phyloP scores from a whole-genome alignment of 1,140 invertebrate species.

The Oryzaephilus surinamensis region DNA sequence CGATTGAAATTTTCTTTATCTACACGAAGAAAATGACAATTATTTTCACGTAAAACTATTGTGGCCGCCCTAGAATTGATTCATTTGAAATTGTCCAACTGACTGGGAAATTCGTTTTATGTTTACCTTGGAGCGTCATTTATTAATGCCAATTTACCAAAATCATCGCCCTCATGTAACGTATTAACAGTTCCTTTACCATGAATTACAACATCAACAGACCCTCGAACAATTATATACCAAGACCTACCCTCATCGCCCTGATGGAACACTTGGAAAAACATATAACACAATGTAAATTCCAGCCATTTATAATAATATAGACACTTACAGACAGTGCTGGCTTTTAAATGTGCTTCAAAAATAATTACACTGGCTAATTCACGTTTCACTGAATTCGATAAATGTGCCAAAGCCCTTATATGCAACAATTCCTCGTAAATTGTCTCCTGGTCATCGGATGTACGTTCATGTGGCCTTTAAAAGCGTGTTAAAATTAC shows the following conservation, averaged over 20 bases:
- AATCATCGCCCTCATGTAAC: constrained; percentile 78
- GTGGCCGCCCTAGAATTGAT: constrained; percentile 60
- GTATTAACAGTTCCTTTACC: constrained; percentile 78
- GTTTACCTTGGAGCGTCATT: constrained; percentile 76
- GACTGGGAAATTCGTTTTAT: too few relatives aligned
- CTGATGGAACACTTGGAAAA: constrained; percentile 70
- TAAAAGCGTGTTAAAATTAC: constrained; percentile 9
- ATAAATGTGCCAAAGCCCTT: constrained; percentile 69
- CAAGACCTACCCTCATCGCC: constrained; percentile 82
- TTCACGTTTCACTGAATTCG: constrained; percentile 75
- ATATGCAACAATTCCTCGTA: constrained; percentile 79
- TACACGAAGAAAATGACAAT: constrained; percentile 75
- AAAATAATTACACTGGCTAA: constrained; percentile 70
- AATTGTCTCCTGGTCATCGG: constrained; percentile 73
- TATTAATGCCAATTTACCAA: constrained; percentile 78
- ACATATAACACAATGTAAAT: not conserved
- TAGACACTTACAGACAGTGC: constrained; percentile 61
- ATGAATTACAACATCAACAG: constrained; percentile 77
- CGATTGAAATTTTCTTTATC: constrained; percentile 85
- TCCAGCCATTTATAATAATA: not conserved
- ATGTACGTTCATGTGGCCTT: constrained; percentile 61
- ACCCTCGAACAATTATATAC: constrained; percentile 79
- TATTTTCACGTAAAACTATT: constrained; percentile 71
- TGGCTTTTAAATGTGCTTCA: constrained; percentile 68
- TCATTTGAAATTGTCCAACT: not conserved